Conservation (phyloP, 2,113 vertebrate species). For the Catharus bicknelli region DNA sequence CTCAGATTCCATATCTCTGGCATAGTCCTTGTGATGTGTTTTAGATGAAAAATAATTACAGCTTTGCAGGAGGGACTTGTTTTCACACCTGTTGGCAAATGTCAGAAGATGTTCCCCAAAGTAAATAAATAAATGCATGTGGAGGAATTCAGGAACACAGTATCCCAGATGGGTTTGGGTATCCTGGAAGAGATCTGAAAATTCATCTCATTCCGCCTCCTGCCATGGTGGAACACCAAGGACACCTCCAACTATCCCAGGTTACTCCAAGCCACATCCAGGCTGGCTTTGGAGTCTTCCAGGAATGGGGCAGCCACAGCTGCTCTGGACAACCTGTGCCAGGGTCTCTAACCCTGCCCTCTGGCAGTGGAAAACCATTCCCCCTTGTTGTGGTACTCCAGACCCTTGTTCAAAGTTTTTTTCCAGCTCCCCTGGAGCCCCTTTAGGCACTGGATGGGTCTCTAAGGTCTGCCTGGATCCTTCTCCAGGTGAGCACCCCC, state of each 20-base stretch:
- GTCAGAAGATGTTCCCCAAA: not conserved
- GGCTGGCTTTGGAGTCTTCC: not conserved
- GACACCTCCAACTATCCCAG: not conserved
- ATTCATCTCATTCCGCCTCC: not conserved
- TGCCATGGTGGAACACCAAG: not conserved
- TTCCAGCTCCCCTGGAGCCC: not conserved
- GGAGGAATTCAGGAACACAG: not conserved
- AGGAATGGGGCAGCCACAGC: not conserved
- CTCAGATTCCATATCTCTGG: not conserved
- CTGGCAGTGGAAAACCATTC: not conserved
- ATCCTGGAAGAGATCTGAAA: not conserved
- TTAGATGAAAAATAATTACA: not conserved
- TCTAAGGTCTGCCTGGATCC: accelerated
- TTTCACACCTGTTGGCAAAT: not conserved
- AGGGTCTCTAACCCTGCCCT: not conserved
- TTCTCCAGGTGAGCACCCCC: not conserved
- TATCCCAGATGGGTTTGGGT: not conserved
- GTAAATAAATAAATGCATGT: not conserved
- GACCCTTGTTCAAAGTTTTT: accelerated
- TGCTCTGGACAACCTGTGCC: accelerated
- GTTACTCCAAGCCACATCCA: accelerated
- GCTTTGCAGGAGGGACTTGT: not conserved
- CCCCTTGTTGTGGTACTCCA: not conserved
- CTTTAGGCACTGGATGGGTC: accelerated
- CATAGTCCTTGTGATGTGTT: not conserved